Base-by-base conservation (phyloP, 2,888 invertebrate genomes). In the Napeogenes sylphis region DNA sequence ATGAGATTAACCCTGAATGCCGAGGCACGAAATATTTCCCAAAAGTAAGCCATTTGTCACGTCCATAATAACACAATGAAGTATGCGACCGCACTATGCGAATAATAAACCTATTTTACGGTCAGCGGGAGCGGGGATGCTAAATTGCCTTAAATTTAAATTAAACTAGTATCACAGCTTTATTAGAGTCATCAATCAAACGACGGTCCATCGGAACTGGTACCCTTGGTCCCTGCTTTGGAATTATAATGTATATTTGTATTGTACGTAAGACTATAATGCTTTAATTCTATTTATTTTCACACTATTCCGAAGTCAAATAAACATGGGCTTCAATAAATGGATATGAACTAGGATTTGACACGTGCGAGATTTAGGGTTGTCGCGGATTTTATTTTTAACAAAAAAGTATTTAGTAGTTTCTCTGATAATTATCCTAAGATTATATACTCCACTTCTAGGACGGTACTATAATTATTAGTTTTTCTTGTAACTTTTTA, bases 181-280 rank as follows among this genome's bases (percentile, higher is more conserved):
- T 90, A 90, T 90, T 90, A 90, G 85, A 77, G 77, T 85, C 88
- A 90, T 90, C 90, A 90, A 90, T 90, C 90, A 90, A 89, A 88
- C 79, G 80, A 80, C 82, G 85, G 78, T 80, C 83, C 80, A 83
- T 75, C 72, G 75, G 70, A 80, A 80, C 81, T 75, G 79, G 75
- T 75, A 74, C 74, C 70, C 71, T 64, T 68, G 71, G 72, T 72
- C 77, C 69, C 65, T 60, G 68, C 62, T 70, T 67, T 59, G 58
- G 76, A 75, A 84, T 78, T 83, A 79, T 80, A 75, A 79, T 70
- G 76, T 79, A 75, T 87, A 83, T 76, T 68, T 46, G 68, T 61
- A 68, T 68, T 67, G 68, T 4, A 55, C 68, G 75, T 80, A 73
- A 71, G 76, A 71, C 75, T 78, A 75, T 72, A 76, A 75, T 77